Conservation (phyloP, 2,888 invertebrate species). For the Villa cingulata region DNA sequence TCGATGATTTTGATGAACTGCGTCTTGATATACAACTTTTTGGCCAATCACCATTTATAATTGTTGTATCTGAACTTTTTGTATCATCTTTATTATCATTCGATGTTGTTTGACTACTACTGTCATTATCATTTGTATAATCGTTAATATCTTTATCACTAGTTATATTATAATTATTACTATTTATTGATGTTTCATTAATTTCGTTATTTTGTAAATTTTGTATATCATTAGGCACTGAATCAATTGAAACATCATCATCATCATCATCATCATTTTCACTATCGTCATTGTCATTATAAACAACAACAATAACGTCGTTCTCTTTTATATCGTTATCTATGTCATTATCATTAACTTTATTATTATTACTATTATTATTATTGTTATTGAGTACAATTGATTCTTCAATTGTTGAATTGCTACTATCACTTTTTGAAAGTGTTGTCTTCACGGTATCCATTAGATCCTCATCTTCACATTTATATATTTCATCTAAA, state of each 20-base stretch:
- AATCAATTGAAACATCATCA: background rate
- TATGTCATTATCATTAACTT: background rate
- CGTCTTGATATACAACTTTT: conserved; percentile 33
- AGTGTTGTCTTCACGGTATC: background rate
- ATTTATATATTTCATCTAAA: too few species aligned
- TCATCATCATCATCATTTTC: background rate
- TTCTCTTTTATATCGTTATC: too few species aligned
- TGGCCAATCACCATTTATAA: conserved; percentile 17
- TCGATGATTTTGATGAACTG: conserved; percentile 31
- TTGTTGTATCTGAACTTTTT: conserved; percentile 4
- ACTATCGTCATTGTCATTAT: background rate
- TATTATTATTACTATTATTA: background rate
- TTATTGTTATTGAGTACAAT: conserved; percentile 9
- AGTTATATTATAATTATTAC: background rate
- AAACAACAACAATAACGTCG: too few species aligned
- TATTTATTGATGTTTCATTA: background rate
- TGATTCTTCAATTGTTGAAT: conserved; percentile 9
- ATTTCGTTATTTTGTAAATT: too few species aligned
- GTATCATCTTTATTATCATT: background rate
- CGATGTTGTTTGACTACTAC: background rate
- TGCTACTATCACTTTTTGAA: conserved; percentile 11
- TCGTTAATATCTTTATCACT: background rate
- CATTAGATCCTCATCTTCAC: too few species aligned
- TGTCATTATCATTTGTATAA: background rate
- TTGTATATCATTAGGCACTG: conserved; percentile 4